These are phyloP conservation scores for Azemiops feae DNA, from an alignment of 2,113 vertebrate species.

Conservation along the genomic window DNA sequence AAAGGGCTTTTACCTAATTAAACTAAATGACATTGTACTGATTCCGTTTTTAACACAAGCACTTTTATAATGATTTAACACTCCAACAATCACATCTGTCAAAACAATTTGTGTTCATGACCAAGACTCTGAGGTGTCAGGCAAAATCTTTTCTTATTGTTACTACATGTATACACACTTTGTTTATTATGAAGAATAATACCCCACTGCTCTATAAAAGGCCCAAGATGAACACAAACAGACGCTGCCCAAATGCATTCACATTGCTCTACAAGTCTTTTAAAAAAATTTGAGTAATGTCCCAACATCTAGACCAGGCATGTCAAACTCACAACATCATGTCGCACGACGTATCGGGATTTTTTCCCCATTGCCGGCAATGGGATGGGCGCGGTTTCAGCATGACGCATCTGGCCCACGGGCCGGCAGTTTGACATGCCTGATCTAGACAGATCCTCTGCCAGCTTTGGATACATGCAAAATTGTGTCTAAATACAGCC, in stretches of 20 bases:
- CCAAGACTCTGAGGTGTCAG: too few relatives aligned
- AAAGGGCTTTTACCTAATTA: background rate
- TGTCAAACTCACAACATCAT: too few relatives aligned
- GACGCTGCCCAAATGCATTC: background rate
- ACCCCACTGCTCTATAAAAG: background rate
- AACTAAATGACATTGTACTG: background rate
- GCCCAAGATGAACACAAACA: background rate
- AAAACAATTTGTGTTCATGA: too few relatives aligned
- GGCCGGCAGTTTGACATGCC: too few relatives aligned
- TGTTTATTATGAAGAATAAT: background rate
- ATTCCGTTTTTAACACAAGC: background rate
- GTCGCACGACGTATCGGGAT: too few relatives aligned
- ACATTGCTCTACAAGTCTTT: background rate
- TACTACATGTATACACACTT: background rate
- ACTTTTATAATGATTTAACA: too few relatives aligned
- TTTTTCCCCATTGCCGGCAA: too few relatives aligned
- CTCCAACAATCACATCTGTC: too few relatives aligned
- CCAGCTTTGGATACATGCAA: background rate
- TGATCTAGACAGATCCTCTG: background rate
- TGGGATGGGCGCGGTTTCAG: too few relatives aligned
- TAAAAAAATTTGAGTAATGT: background rate
- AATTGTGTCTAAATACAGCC: background rate
- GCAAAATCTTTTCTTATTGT: too few relatives aligned
- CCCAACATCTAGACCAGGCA: background rate
- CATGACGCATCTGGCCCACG: too few relatives aligned